A percentile compares a stretch with the other conserved stretches of the same genome.
phyloP scores from a whole-genome alignment of 2,888 invertebrate genomes.

The Erebia ligea region DNA sequence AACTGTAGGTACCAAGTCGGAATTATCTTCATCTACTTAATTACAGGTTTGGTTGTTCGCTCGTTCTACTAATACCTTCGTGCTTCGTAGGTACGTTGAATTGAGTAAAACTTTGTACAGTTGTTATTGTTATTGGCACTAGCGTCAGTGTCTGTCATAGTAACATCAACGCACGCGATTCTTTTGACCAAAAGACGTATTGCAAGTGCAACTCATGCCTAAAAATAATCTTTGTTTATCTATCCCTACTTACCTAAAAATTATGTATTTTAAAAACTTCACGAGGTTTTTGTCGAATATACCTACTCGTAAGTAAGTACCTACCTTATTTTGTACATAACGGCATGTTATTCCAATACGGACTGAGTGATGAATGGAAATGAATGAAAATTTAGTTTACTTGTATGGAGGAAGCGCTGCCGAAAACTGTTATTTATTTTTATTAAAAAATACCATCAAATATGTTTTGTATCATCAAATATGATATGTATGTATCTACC shows the following conservation, averaged over 20 bases:
- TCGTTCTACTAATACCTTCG: too few species aligned
- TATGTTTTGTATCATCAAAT: conserved; percentile 43
- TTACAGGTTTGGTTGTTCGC: too few species aligned
- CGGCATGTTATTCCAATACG: conserved; percentile 44
- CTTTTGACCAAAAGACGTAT: too few species aligned
- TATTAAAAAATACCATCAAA: conserved; percentile 43
- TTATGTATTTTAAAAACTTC: too few species aligned
- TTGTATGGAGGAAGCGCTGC: conserved; percentile 44
- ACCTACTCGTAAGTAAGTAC: background rate
- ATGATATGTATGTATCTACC: conserved; percentile 38
- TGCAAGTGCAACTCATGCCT: too few species aligned
- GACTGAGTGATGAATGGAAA: conserved; percentile 43
- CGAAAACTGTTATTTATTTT: conserved; percentile 51
- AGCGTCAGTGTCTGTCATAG: background rate
- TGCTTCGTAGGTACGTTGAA: too few species aligned
- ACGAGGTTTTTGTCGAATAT: background rate
- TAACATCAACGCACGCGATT: too few species aligned
- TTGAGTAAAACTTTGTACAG: too few species aligned
- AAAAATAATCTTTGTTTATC: too few species aligned
- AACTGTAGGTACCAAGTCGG: too few species aligned
- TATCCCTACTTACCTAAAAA: too few species aligned
- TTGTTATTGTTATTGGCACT: background rate
- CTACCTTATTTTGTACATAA: conserved; percentile 39
- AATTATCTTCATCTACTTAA: too few species aligned
- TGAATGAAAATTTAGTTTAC: conserved; percentile 35